Percentiles rank a stretch among this genome's conserved stretches.
Conservation (phyloP, 2,888 invertebrate genomes). For the Ametastegia equiseti region DNA sequence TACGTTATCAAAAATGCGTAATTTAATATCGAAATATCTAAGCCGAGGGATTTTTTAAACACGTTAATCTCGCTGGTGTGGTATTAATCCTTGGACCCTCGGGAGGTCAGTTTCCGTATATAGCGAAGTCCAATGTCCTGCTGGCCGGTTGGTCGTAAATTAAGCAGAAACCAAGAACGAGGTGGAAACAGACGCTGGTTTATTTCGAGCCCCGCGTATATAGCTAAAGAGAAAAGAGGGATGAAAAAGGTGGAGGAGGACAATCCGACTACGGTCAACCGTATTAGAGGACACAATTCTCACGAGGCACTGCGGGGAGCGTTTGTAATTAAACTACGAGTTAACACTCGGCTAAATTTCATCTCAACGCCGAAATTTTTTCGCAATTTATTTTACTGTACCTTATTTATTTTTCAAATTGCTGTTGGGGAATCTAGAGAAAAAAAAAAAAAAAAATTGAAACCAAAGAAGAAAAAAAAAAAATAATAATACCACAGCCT, state of each 20-base stretch:
- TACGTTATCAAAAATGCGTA: not conserved
- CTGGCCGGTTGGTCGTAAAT: constrained; percentile 23
- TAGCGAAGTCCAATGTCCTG: constrained; percentile 20
- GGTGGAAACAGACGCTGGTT: constrained; percentile 34
- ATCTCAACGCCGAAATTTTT: constrained; percentile 29
- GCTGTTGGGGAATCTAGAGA: not conserved
- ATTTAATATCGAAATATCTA: not conserved
- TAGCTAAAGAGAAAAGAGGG: constrained; percentile 29
- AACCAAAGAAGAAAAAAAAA: too few species aligned
- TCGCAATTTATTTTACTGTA: not conserved
- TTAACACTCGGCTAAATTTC: constrained; percentile 40
- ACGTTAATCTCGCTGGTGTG: not conserved
- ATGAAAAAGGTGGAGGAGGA: not conserved
- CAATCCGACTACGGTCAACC: constrained; percentile 37
- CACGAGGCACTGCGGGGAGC: constrained; percentile 33
- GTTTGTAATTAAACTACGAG: constrained; percentile 41
- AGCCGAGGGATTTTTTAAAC: not conserved
- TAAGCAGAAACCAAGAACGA: constrained; percentile 29
- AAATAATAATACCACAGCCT: not conserved
- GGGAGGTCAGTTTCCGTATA: constrained; percentile 18
- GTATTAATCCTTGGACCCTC: not conserved
- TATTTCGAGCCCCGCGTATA: constrained; percentile 7
- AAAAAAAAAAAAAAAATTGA: not conserved
- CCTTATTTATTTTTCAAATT: not conserved
- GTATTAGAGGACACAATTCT: constrained; percentile 38